A percentile compares a stretch with the other conserved stretches of the same genome.
These are phyloP conservation scores for Hycleus phaleratus DNA, from an alignment of 1,140 invertebrate genomes.

Conservation along the genomic window DNA sequence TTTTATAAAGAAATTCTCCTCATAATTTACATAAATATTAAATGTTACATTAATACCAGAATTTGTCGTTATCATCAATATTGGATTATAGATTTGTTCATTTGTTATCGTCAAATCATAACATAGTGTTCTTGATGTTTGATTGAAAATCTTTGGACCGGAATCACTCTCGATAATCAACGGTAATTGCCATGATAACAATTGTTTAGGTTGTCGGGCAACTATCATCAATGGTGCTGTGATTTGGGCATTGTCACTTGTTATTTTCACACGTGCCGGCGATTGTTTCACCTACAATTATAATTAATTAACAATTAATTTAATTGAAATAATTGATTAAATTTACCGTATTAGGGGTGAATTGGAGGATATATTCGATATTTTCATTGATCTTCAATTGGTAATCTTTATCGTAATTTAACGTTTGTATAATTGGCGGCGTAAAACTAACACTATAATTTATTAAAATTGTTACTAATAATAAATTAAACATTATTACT, in stretches of 20 bases:
- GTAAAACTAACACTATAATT: conserved; percentile 1
- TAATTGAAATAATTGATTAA: neutral
- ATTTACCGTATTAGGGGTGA: conserved; percentile 15
- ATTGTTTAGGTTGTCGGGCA: conserved; percentile 54
- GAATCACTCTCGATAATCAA: conserved; percentile 47
- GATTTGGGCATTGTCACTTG: conserved; percentile 44
- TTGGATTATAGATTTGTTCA: conserved; percentile 39
- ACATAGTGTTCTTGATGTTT: conserved; percentile 57
- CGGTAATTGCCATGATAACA: conserved; percentile 63
- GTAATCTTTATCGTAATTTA: conserved; percentile 9
- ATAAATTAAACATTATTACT: too few species aligned
- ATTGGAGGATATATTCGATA: conserved; percentile 23
- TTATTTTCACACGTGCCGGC: conserved; percentile 49
- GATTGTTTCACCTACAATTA: neutral
- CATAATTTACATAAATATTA: conserved; percentile 45
- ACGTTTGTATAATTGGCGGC: neutral
- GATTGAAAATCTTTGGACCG: conserved; percentile 45
- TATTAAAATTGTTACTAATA: too few species aligned
- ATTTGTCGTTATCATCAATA: conserved; percentile 54
- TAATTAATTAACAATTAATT: too few species aligned
- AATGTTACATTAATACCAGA: conserved; percentile 45
- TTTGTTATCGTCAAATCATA: conserved; percentile 34
- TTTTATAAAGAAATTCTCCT: conserved; percentile 50
- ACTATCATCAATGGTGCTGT: conserved; percentile 57
- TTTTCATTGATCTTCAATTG: conserved; percentile 4